Evolutionary conservation across 1,140 invertebrate species (phyloP), one percentile per base, ranked within the genome.

Genomic region (Diabrotica virgifera): DNA sequence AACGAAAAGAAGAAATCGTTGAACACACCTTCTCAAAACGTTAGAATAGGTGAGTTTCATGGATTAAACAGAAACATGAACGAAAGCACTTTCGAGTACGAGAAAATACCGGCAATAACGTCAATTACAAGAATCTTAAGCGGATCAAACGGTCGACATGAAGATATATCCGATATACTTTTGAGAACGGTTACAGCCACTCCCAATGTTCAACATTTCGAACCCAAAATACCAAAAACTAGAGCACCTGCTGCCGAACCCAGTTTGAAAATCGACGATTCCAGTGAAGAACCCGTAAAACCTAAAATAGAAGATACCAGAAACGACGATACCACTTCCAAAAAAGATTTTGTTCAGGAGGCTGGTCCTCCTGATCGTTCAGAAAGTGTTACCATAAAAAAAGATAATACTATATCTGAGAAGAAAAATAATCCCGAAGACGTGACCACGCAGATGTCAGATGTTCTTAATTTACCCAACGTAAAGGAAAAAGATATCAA

Each of bases 41-140:
- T 83, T 10, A 62, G 73, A 6, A 52, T 72, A 0, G 73, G 71
- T 0, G 75, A 76, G 8, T 74, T 74, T 53, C 76, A 77, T 54
- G 75, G 74, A 8, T 50, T 66, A n/a, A 73, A 71, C 50, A 68
- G 71, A 6, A 72, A 79, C 51, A 57, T 69, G 10, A 77, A 74
- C 59, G 74, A 76, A 35, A 76, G 66, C 36, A 77, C 65, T 65
- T 79, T 78, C 57, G 77, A 78, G 65, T 79, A 79, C 61, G 76
- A 79, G 40, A 77, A 77, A 66, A 46, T 46, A 46, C 68, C 64
- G 35, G 76, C 74, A 65, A 68, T 77, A 5, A 72, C 77, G 2
- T 90, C 88, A 62, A 91, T 93, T 64, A 89, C 89, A 0, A 82
- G 91, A 54, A 93, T 94, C 70, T 79, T 94, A 0, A 90, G 88